phyloP scores from a whole-genome alignment of 1,140 invertebrate genomes.

The Cheumatopsyche charites region DNA sequence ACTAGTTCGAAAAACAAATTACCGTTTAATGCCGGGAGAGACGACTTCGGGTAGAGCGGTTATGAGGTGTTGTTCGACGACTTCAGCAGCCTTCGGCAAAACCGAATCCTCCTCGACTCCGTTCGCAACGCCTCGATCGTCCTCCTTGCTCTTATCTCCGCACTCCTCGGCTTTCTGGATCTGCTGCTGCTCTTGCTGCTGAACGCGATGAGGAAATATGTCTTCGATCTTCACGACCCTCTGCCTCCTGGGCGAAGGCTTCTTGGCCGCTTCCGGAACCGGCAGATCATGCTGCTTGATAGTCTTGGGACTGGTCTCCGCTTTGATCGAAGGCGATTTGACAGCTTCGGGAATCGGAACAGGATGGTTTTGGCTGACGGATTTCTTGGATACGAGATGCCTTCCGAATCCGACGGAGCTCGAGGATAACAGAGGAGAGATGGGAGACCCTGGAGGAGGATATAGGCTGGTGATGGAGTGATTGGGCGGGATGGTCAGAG shows the following conservation, averaged over 20 bases:
- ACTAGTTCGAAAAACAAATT: no score
- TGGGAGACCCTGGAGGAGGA: background rate
- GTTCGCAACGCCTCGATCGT: background rate
- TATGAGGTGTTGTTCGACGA: no score
- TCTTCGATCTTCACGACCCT: background rate
- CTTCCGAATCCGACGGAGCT: background rate
- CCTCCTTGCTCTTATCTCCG: no score
- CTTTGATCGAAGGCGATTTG: background rate
- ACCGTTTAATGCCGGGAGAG: no score
- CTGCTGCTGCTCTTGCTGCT: no score
- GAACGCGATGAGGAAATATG: background rate
- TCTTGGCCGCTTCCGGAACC: background rate
- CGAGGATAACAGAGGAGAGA: conserved; percentile 21
- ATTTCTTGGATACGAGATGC: conserved; percentile 20
- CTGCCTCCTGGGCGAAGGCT: no score
- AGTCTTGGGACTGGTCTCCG: background rate
- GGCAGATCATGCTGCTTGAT: background rate
- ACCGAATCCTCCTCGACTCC: no score
- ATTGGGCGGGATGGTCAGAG: conserved; percentile 8
- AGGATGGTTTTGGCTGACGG: background rate
- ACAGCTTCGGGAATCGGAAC: background rate
- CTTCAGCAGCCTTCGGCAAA: background rate
- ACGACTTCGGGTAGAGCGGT: no score
- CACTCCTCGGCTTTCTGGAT: background rate
- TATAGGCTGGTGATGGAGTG: conserved; percentile 5